Base-by-base conservation (phyloP, 1,140 invertebrate genomes). In the Pseudomyrmex cubaensis region DNA sequence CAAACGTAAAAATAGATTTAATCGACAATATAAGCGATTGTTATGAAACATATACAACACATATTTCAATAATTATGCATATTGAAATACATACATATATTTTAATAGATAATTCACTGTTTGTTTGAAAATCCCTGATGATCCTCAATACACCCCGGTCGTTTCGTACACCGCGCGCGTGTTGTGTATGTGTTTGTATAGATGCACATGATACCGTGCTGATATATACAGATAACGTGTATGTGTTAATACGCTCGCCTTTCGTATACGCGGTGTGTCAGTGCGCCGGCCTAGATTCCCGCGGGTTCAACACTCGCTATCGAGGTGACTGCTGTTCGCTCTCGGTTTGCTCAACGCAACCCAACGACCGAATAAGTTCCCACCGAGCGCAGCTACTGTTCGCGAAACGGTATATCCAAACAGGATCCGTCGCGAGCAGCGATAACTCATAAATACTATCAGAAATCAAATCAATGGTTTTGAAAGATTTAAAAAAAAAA, bases 261-360 rank as follows among this genome's bases (percentile, higher is more conserved):
- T 91, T 89, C 92, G 86, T 91, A 75, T 86, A 89, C 89, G 89
- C 89, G 70, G 88, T 85, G 87, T 88, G 87, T 91, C 90, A 82
- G 89, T 90, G 88, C 77, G 87, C 90, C 92, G 94, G 92, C 94
- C 93, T 94, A 94, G 94, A 94, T 94, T 94, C 90, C 83, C 91
- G 88, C 90, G 93, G 92, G 94, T 94, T 94, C 94, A 94, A 94
- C 92, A 93, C 77, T 93, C 93, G 92, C 93, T 94, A 94, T 94
- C 93, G 94, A 94, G 94, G 93, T 94, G 93, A 94, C 92, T 93
- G 90, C 92, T 91, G 90, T 90, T 92, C 84, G 87, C 90, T 90
- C 89, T 91, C 88, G 90, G 89, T 90, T 93, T 93, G 90, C 93
- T 93, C 92, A 93, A 94, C 89, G 89, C 91, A 91, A 91, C 75